Evolutionary conservation across 2,888 invertebrate genomes (phyloP).

Genomic region (Saturnia pavonia): DNA sequence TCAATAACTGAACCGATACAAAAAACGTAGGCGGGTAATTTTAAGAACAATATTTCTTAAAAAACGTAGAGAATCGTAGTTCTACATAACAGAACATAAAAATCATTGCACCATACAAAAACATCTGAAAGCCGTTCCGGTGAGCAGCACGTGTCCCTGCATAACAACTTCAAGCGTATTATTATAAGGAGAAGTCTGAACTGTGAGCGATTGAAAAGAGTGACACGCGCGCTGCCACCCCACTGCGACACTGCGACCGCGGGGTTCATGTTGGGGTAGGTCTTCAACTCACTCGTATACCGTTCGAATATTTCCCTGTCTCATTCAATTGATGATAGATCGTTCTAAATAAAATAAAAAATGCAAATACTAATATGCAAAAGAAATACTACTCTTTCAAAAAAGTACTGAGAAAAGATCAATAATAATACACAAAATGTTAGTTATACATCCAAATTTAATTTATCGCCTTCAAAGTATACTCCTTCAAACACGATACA

Average conservation of each 20-base stretch:
- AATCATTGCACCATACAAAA: conserved; percentile 8
- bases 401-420: too few species aligned
- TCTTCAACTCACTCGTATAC: conserved; percentile 15
- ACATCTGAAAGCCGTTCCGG: conserved; percentile 1
- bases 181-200: conserved; percentile 10
- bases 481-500: too few species aligned
- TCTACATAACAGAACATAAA: background rate
- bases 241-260: background rate
- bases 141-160: conserved; percentile 4
- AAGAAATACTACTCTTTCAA: too few species aligned
- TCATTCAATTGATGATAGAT: background rate
- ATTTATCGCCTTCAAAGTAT: too few species aligned
- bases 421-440: too few species aligned
- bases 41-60: too few species aligned
- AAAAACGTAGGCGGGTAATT: too few species aligned
- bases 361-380: too few species aligned
- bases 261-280: conserved; percentile 20
- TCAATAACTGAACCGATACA: too few species aligned
- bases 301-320: background rate
- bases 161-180: conserved; percentile 14
- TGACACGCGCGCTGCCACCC: background rate
- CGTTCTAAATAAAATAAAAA: too few species aligned
- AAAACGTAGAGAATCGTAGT: background rate
- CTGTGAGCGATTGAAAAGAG: conserved; percentile 2
- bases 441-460: too few species aligned